A percentile compares a stretch with the other conserved stretches of the same genome.
Conservation (phyloP, 2,113 vertebrate species). For the Peromyscus californicus region DNA sequence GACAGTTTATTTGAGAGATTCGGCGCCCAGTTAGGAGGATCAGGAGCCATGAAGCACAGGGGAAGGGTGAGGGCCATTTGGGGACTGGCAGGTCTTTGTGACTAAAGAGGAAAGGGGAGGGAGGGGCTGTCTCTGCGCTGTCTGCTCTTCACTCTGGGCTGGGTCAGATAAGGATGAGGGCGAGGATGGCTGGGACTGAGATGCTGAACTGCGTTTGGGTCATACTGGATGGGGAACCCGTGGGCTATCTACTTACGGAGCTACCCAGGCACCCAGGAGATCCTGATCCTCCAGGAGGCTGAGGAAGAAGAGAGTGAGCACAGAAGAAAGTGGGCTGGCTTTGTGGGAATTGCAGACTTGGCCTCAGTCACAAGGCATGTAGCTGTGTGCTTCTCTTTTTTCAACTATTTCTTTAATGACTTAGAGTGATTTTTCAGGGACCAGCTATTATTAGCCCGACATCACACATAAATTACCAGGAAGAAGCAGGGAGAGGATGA, state of each 20-base stretch:
- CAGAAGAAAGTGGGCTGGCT: too few relatives aligned
- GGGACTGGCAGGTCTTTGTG: not conserved
- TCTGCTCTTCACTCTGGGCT: not conserved
- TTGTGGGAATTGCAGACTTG: too few relatives aligned
- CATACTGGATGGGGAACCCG: not conserved
- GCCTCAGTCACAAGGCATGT: not conserved
- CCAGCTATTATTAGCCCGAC: not conserved
- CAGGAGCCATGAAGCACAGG: not conserved
- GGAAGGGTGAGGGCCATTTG: not conserved
- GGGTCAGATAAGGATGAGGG: not conserved
- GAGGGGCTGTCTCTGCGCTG: not conserved
- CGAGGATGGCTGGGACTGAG: not conserved
- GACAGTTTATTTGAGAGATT: not conserved
- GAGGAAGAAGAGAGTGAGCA: accelerated
- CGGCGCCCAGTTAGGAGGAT: not conserved
- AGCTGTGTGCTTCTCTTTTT: not conserved
- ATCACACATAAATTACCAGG: not conserved
- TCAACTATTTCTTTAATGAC: not conserved
- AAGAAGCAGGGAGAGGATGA: not conserved
- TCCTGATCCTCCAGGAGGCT: not conserved
- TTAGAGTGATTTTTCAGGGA: not conserved
- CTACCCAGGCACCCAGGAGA: not conserved
- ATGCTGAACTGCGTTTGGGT: not conserved
- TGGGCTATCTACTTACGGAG: not conserved
- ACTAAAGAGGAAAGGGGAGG: not conserved